Evolutionary conservation across 1,140 invertebrate species (phyloP).

Genomic region (Drosophila athabasca): DNA sequence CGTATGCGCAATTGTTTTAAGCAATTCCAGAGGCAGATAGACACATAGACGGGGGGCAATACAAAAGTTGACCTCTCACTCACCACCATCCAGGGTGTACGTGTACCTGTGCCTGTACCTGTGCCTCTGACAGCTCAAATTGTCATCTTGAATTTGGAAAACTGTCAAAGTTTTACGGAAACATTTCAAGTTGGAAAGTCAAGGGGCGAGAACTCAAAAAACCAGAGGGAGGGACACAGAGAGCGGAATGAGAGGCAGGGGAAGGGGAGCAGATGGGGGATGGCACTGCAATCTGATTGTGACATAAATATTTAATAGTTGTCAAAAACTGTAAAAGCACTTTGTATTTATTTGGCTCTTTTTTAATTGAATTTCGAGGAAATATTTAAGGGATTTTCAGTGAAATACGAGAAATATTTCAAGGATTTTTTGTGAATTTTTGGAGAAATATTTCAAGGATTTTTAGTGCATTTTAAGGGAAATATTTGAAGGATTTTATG

Average conservation of each 20-base stretch:
- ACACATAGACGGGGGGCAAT: constrained; percentile 3
- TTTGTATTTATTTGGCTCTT: no score
- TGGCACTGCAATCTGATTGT: no score
- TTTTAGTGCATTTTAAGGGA: no score
- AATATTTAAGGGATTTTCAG: no score
- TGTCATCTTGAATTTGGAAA: constrained; percentile 70
- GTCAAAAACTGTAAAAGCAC: no score
- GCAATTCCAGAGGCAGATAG: constrained; percentile 29
- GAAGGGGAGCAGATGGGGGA: no score
- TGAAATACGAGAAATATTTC: no score
- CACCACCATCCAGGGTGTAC: not conserved
- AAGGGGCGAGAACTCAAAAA: not conserved
- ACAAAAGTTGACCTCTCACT: constrained; percentile 22
- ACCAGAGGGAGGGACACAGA: not conserved
- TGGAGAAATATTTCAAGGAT: no score
- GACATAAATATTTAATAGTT: no score
- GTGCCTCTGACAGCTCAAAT: constrained; percentile 75
- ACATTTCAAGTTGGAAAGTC: constrained; percentile 24
- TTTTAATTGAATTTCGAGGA: no score
- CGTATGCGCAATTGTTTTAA: constrained; percentile 81
- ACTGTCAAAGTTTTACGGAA: constrained; percentile 57
- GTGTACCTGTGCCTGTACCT: constrained; percentile 7
- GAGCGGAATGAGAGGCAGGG: not conserved
- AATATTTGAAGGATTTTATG: no score
- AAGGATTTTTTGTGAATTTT: no score